These are phyloP conservation scores for Aramus guarauna DNA, from an alignment of 2,113 vertebrate species.

Conservation along the genomic window DNA sequence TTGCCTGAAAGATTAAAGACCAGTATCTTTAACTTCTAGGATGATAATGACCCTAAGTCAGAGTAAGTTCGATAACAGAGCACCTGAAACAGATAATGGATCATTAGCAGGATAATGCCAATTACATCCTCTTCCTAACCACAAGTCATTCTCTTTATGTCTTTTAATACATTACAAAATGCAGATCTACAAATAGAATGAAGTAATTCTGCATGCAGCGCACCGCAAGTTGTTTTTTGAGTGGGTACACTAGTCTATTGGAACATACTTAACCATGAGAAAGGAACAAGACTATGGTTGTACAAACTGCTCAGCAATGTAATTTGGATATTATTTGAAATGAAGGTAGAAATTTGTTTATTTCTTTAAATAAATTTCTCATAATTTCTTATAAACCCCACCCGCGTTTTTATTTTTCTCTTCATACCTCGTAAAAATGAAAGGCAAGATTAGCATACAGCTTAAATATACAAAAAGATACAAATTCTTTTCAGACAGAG, in stretches of 20 bases:
- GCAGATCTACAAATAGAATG: constrained; percentile 58
- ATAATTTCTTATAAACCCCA: constrained; percentile 61
- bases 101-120: constrained; percentile 8
- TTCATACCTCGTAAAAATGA: constrained; percentile 63
- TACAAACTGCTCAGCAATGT: constrained; percentile 38
- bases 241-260: neutral
- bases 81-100: constrained; percentile 23
- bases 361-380: constrained; percentile 41
- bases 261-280: constrained; percentile 32
- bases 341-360: constrained; percentile 62
- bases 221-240: neutral
- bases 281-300: constrained; percentile 36
- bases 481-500: constrained; percentile 72
- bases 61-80: neutral
- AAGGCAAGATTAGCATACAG: constrained; percentile 66
- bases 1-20: neutral
- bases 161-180: constrained; percentile 42
- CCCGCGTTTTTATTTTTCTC: constrained; percentile 36
- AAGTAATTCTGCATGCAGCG: constrained; percentile 52
- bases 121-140: constrained; percentile 2
- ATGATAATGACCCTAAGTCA: constrained; percentile 11
- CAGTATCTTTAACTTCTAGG: neutral
- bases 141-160: neutral
- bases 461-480: constrained; percentile 75
- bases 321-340: constrained; percentile 61